Evolutionary conservation across 1,140 invertebrate genomes (phyloP), one percentile per base, ranked within the genome.

Genomic region (Carposina sasakii): DNA sequence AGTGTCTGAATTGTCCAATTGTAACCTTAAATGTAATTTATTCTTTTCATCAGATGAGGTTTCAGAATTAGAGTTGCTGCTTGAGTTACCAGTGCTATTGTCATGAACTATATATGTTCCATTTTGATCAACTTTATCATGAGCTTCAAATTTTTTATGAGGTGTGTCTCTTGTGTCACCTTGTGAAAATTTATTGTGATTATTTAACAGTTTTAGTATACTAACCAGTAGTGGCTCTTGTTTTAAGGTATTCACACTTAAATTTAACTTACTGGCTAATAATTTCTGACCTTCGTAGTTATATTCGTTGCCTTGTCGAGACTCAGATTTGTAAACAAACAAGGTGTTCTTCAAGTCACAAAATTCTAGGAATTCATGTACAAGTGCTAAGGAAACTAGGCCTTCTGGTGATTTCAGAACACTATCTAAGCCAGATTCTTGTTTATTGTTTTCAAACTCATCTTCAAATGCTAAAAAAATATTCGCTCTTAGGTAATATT

Each of bases 401-500:
- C 83, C 85, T 67, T 85, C 85, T 2, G 76, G 82, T 44, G 78
- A 26, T 36, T 78, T 74, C 20, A 85, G 52, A 16, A 81, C 50
- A 51, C 79, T 81, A 47, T 81, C 82, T 46, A 86, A 72, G 40
- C 47, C 59, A 2, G 70, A 56, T 69, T 85, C 85, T 40, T 83
- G 73, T 51, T 78, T 76, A 19, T 73, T 62, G 52, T 74, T 81
- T 43, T 81, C 75, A 52, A 72, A 74, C 50, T 85, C 82, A 26
- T 85, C 75, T 65, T 86, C 85, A 43, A 86, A 83, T 20, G 79
- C 78, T 57, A 85, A 66, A 58, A 84, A 86, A 61, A 86, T 74
- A 58, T 85, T 85, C 10, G 83, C 82, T 31, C 85, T 64, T 21
- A 86, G n/a, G 61, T 48, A 84, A 72, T 16, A n/a, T n/a, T n/a